Base-by-base conservation (phyloP, 2,888 invertebrate genomes). In the Lepidonotus clava region DNA sequence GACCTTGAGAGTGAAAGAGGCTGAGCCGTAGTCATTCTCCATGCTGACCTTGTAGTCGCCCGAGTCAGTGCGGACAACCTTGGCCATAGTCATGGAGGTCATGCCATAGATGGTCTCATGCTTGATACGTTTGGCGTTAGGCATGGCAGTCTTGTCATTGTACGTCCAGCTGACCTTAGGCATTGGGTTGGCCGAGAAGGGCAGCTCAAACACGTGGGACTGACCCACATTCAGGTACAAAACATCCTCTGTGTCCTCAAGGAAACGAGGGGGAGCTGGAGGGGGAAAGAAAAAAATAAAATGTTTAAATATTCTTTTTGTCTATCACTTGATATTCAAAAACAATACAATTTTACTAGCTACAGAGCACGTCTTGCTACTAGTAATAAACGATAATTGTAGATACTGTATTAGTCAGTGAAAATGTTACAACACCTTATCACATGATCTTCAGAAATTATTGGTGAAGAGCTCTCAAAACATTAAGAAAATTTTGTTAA, bases 11-110 rank as follows among this genome's bases (percentile, higher is more conserved):
- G 90, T 92, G 88, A 93, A 90, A 11, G 91, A 91, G 61, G 90
- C 90, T 80, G 91, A 96, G 61, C 99, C 99, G 93, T 98, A 98
- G 89, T 98, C 96, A 93, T 98, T 99, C 94, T 98, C 98, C 83
- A 94, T 87, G 34, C 89, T 90, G 34, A 90, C 83, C 1, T 61
- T 61, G 86, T 90, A 90, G 24, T 88, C 89, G n/a, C 88, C 91
- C 86, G 85, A 85, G 77, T 88, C 89, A 32, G 84, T 41, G 46
- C 87, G 80, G 51, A 84, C 77, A 21, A 89, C 89, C 53, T 88
- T 88, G 32, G 87, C 56, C 76, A 90, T 77, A n/a, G 86, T 86
- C 36, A 90, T 76, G 21, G 88, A 86, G 21, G 90, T 88, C 86
- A 90, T 89, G 66, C 76, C 77, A 11, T 14, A 8, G 71, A 87